Percentiles rank a stretch among this genome's conserved stretches.
Conservation (phyloP, 2,888 invertebrate genomes). For the Escarpia spicata region DNA sequence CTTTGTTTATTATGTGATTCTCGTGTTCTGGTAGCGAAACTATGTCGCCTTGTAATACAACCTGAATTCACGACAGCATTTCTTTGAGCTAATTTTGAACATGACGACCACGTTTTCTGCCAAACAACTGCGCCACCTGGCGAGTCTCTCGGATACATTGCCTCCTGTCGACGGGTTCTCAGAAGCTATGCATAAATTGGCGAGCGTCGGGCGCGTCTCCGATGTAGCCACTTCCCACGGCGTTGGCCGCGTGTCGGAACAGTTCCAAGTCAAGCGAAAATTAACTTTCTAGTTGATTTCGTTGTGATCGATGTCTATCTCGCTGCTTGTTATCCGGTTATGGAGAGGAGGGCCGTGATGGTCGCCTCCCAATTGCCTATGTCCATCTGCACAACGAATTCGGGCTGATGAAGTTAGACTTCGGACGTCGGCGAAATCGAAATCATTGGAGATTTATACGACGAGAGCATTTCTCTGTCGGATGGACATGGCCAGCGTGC, state of each 20-base stretch:
- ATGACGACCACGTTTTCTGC: not conserved
- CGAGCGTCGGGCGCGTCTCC: not conserved
- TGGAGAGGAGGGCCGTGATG: not conserved
- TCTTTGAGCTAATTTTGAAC: not conserved
- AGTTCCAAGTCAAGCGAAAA: slow-evolving; percentile 13
- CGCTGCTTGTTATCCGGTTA: not conserved
- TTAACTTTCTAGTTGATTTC: slow-evolving; percentile 16
- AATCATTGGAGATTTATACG: slow-evolving; percentile 11
- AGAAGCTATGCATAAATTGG: not conserved
- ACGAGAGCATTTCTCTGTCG: not conserved
- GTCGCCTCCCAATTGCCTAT: not conserved
- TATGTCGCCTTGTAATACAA: too few relatives aligned
- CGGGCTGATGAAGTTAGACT: slow-evolving; percentile 5
- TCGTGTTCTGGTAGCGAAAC: too few relatives aligned
- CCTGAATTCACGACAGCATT: not conserved
- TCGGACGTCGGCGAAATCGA: not conserved
- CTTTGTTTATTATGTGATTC: too few relatives aligned
- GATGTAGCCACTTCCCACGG: not conserved
- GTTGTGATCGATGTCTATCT: not conserved
- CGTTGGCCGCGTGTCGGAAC: not conserved
- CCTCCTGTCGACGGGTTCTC: not conserved
- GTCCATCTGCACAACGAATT: not conserved
- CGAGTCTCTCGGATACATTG: not conserved
- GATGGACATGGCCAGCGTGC: not conserved
- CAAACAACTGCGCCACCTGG: not conserved